phyloP scores from a whole-genome alignment of 2,888 invertebrate species.

The Bombylius major region DNA sequence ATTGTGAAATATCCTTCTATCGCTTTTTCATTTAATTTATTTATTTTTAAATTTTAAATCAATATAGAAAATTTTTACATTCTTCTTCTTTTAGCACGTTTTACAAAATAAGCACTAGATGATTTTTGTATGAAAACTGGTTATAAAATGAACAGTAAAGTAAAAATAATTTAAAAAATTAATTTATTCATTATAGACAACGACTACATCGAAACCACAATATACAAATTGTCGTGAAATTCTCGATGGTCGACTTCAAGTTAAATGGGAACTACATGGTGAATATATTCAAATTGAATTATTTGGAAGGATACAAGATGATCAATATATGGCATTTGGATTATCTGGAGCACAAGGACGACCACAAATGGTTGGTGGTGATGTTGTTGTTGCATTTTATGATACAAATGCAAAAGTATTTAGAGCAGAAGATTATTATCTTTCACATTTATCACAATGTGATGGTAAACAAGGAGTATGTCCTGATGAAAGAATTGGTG shows the following conservation, averaged over 20 bases:
- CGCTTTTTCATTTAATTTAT: too few relatives aligned
- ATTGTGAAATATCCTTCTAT: too few relatives aligned
- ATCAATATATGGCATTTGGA: conserved; percentile 83
- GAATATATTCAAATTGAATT: conserved; percentile 65
- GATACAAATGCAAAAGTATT: conserved; percentile 46
- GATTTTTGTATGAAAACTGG: too few relatives aligned
- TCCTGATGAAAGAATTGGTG: conserved; percentile 70
- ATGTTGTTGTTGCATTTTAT: conserved; percentile 72
- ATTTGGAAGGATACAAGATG: conserved; percentile 63
- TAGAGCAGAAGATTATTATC: conserved; percentile 71
- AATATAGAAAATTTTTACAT: too few relatives aligned
- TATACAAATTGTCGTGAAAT: conserved; percentile 73
- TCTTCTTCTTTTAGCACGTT: too few relatives aligned
- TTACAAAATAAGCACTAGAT: too few relatives aligned
- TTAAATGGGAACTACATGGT: conserved; percentile 72
- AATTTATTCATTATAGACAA: conserved; percentile 49
- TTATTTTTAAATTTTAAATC: too few relatives aligned
- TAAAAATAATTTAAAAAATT: not conserved
- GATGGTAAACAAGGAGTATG: conserved; percentile 75
- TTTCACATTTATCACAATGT: conserved; percentile 69
- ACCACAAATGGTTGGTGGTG: conserved; percentile 66
- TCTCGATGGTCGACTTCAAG: conserved; percentile 67
- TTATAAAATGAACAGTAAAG: too few relatives aligned
- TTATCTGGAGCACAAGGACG: conserved; percentile 63
- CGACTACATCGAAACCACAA: conserved; percentile 56